phyloP scores from a whole-genome alignment of 2,797 vertebrate species.

The Coranthus polyacanthus region DNA sequence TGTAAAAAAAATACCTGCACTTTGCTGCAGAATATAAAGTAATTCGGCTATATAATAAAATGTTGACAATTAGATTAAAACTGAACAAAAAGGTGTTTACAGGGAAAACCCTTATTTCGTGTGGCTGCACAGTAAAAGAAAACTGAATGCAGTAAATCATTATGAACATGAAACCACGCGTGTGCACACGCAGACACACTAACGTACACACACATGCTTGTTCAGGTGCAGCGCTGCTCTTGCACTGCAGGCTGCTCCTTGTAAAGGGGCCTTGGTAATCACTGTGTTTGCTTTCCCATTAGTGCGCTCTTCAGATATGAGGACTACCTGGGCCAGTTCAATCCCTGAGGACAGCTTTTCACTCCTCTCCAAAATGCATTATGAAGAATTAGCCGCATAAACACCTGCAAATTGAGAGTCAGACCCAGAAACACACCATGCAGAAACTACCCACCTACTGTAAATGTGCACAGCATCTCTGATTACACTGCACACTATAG shows the following conservation, averaged over 20 bases:
- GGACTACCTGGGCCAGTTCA: constrained; percentile 67
- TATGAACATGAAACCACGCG: background rate
- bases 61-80: too few species aligned
- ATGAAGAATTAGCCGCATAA: constrained; percentile 70
- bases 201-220: constrained; percentile 35
- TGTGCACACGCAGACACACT: too few species aligned
- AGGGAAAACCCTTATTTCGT: too few species aligned
- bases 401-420: constrained; percentile 59
- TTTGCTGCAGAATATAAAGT: too few species aligned
- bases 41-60: too few species aligned
- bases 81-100: too few species aligned
- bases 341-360: constrained; percentile 79
- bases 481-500: background rate
- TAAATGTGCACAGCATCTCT: background rate
- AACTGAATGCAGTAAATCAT: background rate
- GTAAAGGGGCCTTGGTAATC: constrained; percentile 78
- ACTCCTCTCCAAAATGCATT: constrained; percentile 69
- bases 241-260: constrained; percentile 70
- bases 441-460: constrained; percentile 11
- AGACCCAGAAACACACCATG: constrained; percentile 13
- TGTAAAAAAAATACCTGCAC: too few species aligned
- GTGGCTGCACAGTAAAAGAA: background rate
- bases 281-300: constrained; percentile 86
- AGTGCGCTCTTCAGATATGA: constrained; percentile 81
- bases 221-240: constrained; percentile 62